phyloP scores from a whole-genome alignment of 2,888 invertebrate species.

The Drosophila glabriapex region DNA sequence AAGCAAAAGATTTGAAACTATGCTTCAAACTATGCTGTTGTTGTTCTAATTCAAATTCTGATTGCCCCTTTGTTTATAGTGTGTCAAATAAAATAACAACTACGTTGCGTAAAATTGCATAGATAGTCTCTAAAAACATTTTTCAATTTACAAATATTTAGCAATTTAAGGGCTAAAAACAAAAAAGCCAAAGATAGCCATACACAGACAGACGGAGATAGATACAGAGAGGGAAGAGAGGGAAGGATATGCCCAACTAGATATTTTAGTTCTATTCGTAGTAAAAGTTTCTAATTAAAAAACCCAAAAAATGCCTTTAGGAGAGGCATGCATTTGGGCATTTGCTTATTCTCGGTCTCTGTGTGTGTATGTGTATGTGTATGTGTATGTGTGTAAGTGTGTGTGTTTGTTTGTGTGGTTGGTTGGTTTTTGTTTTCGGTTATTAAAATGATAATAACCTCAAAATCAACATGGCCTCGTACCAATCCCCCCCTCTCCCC shows the following conservation, averaged over 20 bases:
- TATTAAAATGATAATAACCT: slow-evolving; percentile 79
- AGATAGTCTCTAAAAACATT: slow-evolving; percentile 51
- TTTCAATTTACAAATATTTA: slow-evolving; percentile 65
- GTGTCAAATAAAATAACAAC: slow-evolving; percentile 69
- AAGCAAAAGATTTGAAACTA: slow-evolving; percentile 53
- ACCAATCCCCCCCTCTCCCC: slow-evolving; percentile 4
- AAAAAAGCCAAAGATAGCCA: slow-evolving; percentile 14
- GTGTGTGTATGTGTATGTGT: background rate
- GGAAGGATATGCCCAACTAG: slow-evolving; percentile 16
- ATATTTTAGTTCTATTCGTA: slow-evolving; percentile 63
- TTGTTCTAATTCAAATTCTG: background rate
- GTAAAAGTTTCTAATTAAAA: slow-evolving; percentile 71
- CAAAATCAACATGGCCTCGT: slow-evolving; percentile 69
- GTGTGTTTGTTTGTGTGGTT: slow-evolving; percentile 19
- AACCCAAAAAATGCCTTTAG: slow-evolving; percentile 58
- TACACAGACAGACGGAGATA: background rate
- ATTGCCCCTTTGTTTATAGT: slow-evolving; percentile 41
- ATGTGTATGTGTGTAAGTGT: slow-evolving; percentile 5
- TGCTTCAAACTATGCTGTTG: background rate
- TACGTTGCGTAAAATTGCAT: slow-evolving; percentile 53
- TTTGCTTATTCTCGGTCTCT: background rate
- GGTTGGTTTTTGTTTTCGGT: slow-evolving; percentile 65
- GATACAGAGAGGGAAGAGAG: background rate
- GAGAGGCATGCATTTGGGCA: slow-evolving; percentile 23
- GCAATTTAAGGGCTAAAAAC: slow-evolving; percentile 49